These are phyloP conservation scores for Trichechus manatus DNA, from an alignment of 2,113 vertebrate genomes.

Conservation along the genomic window DNA sequence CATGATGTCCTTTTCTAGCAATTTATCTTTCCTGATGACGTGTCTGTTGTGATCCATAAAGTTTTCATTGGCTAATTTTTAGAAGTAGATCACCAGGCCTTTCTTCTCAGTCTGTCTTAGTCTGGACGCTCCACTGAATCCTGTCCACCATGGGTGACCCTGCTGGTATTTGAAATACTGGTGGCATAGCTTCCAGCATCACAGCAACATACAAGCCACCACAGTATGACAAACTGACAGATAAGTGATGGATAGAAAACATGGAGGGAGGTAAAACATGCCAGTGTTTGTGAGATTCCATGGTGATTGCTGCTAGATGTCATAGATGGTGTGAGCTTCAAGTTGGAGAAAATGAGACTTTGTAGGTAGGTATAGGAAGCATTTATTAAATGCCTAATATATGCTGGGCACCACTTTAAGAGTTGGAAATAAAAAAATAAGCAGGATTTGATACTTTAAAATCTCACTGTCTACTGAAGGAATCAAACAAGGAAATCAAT, in stretches of 20 bases:
- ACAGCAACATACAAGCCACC: too few relatives aligned
- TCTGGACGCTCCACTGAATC: too few relatives aligned
- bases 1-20: background rate
- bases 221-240: too few relatives aligned
- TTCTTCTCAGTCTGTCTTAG: too few relatives aligned
- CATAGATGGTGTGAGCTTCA: background rate
- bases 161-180: too few relatives aligned
- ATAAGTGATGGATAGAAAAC: too few relatives aligned
- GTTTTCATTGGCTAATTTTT: background rate
- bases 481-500: background rate
- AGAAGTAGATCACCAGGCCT: too few relatives aligned
- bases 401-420: background rate
- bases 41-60: background rate
- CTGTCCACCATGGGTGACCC: too few relatives aligned
- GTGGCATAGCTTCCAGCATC: too few relatives aligned
- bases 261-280: background rate
- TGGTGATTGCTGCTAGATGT: background rate
- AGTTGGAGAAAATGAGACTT: background rate
- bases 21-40: background rate
- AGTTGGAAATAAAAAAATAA: background rate
- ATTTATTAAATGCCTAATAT: background rate
- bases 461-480: background rate
- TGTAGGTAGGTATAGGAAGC: background rate
- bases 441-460: background rate
- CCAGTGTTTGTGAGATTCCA: background rate